Evolutionary conservation across 2,113 vertebrate genomes (phyloP), one percentile per base, ranked within the genome.

Genomic region (Phalacrocorax pelagicus): DNA sequence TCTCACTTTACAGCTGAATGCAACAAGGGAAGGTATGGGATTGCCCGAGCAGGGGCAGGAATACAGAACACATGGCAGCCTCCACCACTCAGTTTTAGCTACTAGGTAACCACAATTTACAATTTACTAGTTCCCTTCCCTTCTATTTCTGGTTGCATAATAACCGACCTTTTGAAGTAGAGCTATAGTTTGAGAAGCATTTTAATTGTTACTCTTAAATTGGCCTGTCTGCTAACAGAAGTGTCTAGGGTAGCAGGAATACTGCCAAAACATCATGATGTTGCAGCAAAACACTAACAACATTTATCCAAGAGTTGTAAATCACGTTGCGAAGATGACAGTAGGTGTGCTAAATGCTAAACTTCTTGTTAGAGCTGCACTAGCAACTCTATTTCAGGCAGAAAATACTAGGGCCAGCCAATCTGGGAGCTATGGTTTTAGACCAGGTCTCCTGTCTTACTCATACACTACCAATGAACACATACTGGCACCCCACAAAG

Each of bases 391-490:
- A 16, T 51, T 86, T 75, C 21, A 57, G 44, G 7, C n/a, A 52
- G 70, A 75, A 93, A 82, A 88, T 6, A 19, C 1, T 7, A 61
- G 42, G 22, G 22, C 15, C 49, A 69, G 59, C 24, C 47, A 79
- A 22, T 34, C 22, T 67, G 36, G 24, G n/a, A 78, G n/a, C 47
- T n/a, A 9, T 17, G n/a, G 59, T 52, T 91, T 85, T 32, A 77
- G 29, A 32, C 8, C 62, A 77, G 10, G 36, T 46, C 47, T 82
- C 34, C 66, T n/a, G n/a, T 17, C 29, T 36, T 61, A 57, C 29
- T 75, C 24, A 23, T 21, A 20, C 0, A 0, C 12, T 51, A 38
- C 26, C 42, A 47, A 24, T 4, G n/a, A 72, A 55, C 14, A n/a
- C 29, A 36, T 19, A 40, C 22, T 58, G 23, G n/a, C 36, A 36